These are phyloP conservation scores for Labroides dimidiatus DNA, from an alignment of 2,797 vertebrate genomes.

Conservation along the genomic window DNA sequence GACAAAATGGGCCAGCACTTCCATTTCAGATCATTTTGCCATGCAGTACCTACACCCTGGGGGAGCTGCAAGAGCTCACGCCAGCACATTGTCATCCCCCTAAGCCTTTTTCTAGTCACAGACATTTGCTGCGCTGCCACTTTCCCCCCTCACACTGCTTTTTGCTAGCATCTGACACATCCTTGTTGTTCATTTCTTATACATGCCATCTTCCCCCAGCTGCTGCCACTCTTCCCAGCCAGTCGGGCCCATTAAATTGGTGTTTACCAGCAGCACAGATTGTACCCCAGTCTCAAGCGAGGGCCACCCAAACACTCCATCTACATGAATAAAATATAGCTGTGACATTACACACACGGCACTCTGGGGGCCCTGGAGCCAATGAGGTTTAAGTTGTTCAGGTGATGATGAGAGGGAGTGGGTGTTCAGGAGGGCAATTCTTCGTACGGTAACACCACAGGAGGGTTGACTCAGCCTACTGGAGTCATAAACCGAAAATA, in stretches of 20 bases:
- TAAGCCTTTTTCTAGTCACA: constrained; percentile 62
- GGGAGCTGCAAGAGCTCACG: constrained; percentile 63
- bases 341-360: constrained; percentile 62
- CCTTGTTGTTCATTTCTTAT: constrained; percentile 81
- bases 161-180: constrained; percentile 70
- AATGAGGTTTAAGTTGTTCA: constrained; percentile 41
- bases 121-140: constrained; percentile 68
- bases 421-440: constrained; percentile 26
- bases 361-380: constrained; percentile 14
- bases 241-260: constrained; percentile 72
- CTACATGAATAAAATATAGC: constrained; percentile 78
- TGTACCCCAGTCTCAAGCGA: constrained; percentile 66
- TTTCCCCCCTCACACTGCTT: constrained; percentile 68
- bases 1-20: constrained; percentile 54
- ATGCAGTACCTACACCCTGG: constrained; percentile 57
- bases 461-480: constrained; percentile 25
- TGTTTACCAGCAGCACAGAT: constrained; percentile 75
- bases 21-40: constrained; percentile 65
- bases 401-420: constrained; percentile 6
- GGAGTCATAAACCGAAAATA: constrained; percentile 28
- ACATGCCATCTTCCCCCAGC: constrained; percentile 70
- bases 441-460: constrained; percentile 23
- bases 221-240: constrained; percentile 64
- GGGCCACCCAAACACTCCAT: constrained; percentile 58
- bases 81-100: constrained; percentile 72